These are phyloP conservation scores for Mya arenaria DNA, from an alignment of 1,140 invertebrate species.

Conservation along the genomic window DNA sequence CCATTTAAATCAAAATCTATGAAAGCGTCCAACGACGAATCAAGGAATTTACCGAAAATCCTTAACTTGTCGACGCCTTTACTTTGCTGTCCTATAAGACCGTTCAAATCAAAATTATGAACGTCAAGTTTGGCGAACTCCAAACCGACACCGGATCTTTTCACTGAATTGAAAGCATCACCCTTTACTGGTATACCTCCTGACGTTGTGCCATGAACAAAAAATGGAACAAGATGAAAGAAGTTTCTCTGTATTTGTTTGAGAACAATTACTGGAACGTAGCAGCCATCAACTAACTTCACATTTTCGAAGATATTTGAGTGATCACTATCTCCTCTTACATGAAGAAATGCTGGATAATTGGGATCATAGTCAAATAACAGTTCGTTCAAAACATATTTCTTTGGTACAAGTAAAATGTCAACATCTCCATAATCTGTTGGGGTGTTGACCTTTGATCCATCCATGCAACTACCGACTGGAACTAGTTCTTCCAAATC, in stretches of 20 bases:
- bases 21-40: too few species aligned
- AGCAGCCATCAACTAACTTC: neutral
- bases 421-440: slow-evolving; percentile 5
- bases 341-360: slow-evolving; percentile 5
- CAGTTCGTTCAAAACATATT: neutral
- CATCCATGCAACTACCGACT: slow-evolving; percentile 7
- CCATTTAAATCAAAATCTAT: too few species aligned
- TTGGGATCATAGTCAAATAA: neutral
- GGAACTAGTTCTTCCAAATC: too few species aligned
- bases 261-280: neutral
- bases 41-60: too few species aligned
- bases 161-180: neutral
- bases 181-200: neutral
- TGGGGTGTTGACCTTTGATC: neutral
- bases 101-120: neutral
- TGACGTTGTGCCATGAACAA: neutral
- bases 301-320: neutral
- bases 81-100: neutral
- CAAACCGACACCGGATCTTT: neutral
- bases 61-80: neutral
- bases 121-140: neutral
- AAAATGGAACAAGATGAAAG: neutral
- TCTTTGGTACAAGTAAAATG: neutral
- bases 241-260: neutral
- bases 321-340: neutral